Percentiles rank a stretch among this genome's conserved stretches.
These are phyloP conservation scores for Tupaia tana DNA, from an alignment of 2,113 vertebrate species.

Conservation along the genomic window DNA sequence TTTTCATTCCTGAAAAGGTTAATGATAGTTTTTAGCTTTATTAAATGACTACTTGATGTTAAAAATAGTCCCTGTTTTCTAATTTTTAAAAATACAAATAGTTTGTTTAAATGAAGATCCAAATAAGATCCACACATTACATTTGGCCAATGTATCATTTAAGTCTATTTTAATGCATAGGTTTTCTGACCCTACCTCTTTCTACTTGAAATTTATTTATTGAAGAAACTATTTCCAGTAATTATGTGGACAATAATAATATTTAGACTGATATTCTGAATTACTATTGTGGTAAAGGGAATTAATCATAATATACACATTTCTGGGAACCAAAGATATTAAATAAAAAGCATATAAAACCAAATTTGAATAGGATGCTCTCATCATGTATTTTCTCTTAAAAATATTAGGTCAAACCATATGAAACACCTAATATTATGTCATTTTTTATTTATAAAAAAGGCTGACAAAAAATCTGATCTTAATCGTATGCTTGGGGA, in stretches of 20 bases:
- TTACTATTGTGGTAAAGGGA: neutral
- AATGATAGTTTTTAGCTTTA: neutral
- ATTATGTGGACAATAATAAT: neutral
- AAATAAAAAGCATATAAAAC: constrained; percentile 32
- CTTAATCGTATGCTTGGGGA: neutral
- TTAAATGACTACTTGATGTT: neutral
- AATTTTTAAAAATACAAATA: neutral
- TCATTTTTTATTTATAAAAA: constrained; percentile 40
- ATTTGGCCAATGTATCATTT: neutral
- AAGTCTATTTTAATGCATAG: neutral
- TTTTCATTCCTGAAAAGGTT: neutral
- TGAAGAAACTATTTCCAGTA: neutral
- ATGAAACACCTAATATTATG: constrained; percentile 8
- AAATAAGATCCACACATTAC: neutral
- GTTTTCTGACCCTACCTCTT: neutral
- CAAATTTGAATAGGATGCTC: constrained; percentile 24
- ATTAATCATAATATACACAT: neutral
- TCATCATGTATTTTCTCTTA: constrained; percentile 38
- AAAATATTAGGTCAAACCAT: constrained; percentile 12
- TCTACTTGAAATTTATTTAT: neutral
- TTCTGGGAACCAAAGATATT: neutral
- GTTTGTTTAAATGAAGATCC: neutral
- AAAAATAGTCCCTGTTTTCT: neutral
- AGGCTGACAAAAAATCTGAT: neutral
- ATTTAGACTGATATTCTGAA: neutral